These are phyloP conservation scores for Ariolimax columbianus DNA, from an alignment of 2,888 invertebrate species.

Conservation along the genomic window DNA sequence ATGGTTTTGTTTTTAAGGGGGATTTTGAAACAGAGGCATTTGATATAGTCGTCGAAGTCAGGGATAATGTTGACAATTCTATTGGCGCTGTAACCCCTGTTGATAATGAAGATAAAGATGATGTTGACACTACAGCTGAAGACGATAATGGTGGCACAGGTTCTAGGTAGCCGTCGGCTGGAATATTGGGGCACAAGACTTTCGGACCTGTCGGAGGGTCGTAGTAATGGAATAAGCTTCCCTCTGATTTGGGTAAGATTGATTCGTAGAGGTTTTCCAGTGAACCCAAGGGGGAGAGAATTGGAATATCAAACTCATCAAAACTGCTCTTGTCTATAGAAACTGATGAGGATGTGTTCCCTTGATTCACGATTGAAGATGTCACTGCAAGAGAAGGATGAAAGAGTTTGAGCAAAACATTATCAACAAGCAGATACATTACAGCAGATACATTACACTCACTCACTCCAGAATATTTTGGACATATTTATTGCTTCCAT, in stretches of 20 bases:
- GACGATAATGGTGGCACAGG: constrained; percentile 42
- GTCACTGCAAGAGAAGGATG: constrained; percentile 56
- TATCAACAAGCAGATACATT: too few relatives aligned
- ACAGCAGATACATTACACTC: too few relatives aligned
- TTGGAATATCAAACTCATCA: constrained; percentile 64
- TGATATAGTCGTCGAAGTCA: neutral
- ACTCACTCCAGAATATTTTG: too few relatives aligned
- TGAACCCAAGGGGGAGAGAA: constrained; percentile 69
- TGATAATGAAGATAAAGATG: neutral
- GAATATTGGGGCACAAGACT: constrained; percentile 55
- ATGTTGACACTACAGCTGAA: neutral
- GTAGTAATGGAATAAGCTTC: constrained; percentile 59
- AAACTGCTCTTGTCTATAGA: constrained; percentile 60
- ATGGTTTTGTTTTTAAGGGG: constrained; percentile 16
- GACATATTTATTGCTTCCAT: too few relatives aligned
- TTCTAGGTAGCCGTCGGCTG: constrained; percentile 67
- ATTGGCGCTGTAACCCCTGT: neutral
- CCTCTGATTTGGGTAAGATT: constrained; percentile 64
- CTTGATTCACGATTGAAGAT: constrained; percentile 56
- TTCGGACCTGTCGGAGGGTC: constrained; percentile 58
- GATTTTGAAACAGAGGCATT: constrained; percentile 21
- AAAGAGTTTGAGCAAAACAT: too few relatives aligned
- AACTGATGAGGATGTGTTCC: constrained; percentile 17
- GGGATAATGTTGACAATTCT: neutral
- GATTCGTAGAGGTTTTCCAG: constrained; percentile 73